Conservation (phyloP, 2,797 vertebrate species). For the Gallinago stenura region DNA sequence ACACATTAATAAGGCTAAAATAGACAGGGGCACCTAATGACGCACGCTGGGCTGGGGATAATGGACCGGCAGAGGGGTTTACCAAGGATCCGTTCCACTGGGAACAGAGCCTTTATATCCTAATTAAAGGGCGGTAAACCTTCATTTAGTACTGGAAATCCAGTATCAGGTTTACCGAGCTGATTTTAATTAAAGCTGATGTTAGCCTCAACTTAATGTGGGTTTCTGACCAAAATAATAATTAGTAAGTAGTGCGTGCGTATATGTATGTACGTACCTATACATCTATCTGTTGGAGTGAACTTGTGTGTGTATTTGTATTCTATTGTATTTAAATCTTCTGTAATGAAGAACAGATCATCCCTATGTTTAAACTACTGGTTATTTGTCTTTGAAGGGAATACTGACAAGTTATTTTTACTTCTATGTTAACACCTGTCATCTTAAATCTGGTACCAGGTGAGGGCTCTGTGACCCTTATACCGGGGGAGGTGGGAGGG, state of each 20-base stretch:
- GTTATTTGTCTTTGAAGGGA: constrained; percentile 26
- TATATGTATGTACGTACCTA: not conserved
- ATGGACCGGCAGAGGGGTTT: constrained; percentile 83
- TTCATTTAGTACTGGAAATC: constrained; percentile 83
- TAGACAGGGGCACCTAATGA: constrained; percentile 83
- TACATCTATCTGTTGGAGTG: not conserved
- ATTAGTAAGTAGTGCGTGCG: not conserved
- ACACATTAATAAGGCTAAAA: constrained; percentile 87
- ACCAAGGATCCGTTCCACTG: constrained; percentile 79
- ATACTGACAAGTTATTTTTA: constrained; percentile 55
- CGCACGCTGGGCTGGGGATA: constrained; percentile 83
- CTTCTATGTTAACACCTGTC: constrained; percentile 9
- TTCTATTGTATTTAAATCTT: constrained; percentile 7
- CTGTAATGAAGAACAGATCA: constrained; percentile 49
- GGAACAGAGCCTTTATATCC: constrained; percentile 72
- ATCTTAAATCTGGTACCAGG: constrained; percentile 47
- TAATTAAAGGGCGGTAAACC: constrained; percentile 84
- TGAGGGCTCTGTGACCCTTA: constrained; percentile 40
- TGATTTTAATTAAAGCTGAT: constrained; percentile 80
- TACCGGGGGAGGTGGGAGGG: not conserved
- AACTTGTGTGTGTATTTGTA: not conserved
- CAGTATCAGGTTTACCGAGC: constrained; percentile 78
- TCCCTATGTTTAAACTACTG: not conserved
- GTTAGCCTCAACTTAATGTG: constrained; percentile 66
- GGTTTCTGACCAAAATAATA: constrained; percentile 66